Base-by-base conservation (phyloP, 2,888 invertebrate species). In the Caradrina kadenii region DNA sequence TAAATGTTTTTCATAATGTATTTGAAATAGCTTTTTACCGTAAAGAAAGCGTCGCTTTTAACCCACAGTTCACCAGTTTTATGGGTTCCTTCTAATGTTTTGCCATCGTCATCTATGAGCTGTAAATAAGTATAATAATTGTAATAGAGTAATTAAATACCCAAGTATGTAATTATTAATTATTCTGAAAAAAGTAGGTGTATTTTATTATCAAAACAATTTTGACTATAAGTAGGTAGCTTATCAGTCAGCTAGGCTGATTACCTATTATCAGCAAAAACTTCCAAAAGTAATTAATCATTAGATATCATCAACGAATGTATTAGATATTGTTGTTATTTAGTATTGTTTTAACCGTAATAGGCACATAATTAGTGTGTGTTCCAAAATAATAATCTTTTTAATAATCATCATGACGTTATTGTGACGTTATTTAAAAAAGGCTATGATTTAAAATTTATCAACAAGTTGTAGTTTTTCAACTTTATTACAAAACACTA, bases 31-130 rank as follows among this genome's bases (percentile, higher is more conserved):
- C 1, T 55, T 35, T 19, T 52, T 87, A 91, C 91, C 88, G 82
- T 90, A 69, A 91, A 92, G 81, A 91, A 91, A 19, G 78, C 79
- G 45, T 89, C 82, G 50, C 91, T 89, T 79, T 86, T 91, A 56
- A 91, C 63, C 88, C 89, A 90, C 4, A 91, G 85, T 73, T 91
- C 90, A 0, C 91, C 89, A 45, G 73, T 76, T 82, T 83, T 77
- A 64, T 80, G 65, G 56, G 85, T 70, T 64, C 85, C 82, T 48
- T 84, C 69, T 35, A 90, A 31, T 22, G 48, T 8, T 4, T 81
- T 54, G 39, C 82, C 85, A n/a, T 88, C 80, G 2, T 87, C 86
- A 52, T 81, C 86, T 13, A 89, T 77, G 15, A 90, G 81, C 89
- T 90, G 82, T n/a, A 85, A 85, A 54, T 19, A 52, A 56, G 67